Base-by-base conservation (phyloP, 2,797 vertebrate species). In the Morus bassanus region DNA sequence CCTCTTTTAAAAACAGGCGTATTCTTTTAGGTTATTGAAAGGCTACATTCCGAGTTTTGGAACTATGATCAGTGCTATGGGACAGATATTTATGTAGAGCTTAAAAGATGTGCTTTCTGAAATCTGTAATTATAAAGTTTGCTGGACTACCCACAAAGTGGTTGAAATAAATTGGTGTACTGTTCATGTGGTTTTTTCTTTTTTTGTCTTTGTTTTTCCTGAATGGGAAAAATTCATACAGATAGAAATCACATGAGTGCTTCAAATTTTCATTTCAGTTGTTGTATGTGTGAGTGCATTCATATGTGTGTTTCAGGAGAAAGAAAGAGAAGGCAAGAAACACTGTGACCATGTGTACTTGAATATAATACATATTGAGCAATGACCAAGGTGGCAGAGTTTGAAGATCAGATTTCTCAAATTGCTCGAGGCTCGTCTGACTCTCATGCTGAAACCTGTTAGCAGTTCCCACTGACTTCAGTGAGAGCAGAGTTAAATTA, bases 371-470 rank as follows among this genome's bases (percentile, higher is more conserved):
- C 33, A 63, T 87, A 63, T 12, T 88, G 48, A 82, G 50, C 74
- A 89, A 59, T 87, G 88, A 61, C 39, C 57, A 59, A 31, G 69
- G 70, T 80, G 51, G 41, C 85, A 93, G 95, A 93, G 67, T 85
- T 96, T 91, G 84, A 89, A 89, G 35, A 69, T 91, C 68, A 59
- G 41, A 60, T 88, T 93, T 89, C 72, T 80, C 19, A 74, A 85
- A 77, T 51, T 64, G 78, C 57, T 89, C 0, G 2, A 82, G 63
- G 48, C 39, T 92, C 4, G 1, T 88, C 43, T 77, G 59, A 70
- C 63, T 91, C 24, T 79, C 25, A 65, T 3, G 8, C n/a, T 88
- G 59, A 94, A 91, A 85, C 30, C 57, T 92, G 35, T 76, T 91
- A 21, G 39, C n/a, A n/a, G 45, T 70, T 96, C 51, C 59, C 1